Evolutionary conservation across 2,888 invertebrate genomes (phyloP).

Genomic region (Agrotis puta): DNA sequence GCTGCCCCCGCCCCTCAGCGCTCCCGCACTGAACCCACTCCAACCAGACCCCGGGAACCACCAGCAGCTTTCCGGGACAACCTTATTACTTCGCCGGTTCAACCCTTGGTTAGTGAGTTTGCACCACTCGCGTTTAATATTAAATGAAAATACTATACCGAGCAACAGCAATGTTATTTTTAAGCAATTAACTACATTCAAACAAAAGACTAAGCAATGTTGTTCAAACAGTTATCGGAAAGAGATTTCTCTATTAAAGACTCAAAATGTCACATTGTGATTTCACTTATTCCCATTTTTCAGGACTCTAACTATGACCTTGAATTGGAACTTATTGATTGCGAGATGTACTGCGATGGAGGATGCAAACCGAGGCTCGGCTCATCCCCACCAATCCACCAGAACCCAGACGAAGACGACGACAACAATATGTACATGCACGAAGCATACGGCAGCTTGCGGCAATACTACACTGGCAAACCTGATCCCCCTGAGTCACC

Average conservation of each 20-base stretch:
- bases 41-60: slow-evolving; percentile 61
- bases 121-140: too few species aligned
- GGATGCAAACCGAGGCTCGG: slow-evolving; percentile 84
- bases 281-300: slow-evolving; percentile 18
- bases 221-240: not conserved
- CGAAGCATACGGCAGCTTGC: slow-evolving; percentile 77
- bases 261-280: not conserved
- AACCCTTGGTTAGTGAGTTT: slow-evolving; percentile 72
- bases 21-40: slow-evolving; percentile 69
- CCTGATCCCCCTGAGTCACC: slow-evolving; percentile 91
- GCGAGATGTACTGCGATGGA: slow-evolving; percentile 84
- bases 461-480: slow-evolving; percentile 78
- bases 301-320: slow-evolving; percentile 84
- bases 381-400: slow-evolving; percentile 80
- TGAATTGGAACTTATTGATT: slow-evolving; percentile 84
- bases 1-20: slow-evolving; percentile 53
- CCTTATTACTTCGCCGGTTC: slow-evolving; percentile 81
- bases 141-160: not conserved
- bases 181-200: too few species aligned
- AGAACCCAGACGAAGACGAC: slow-evolving; percentile 75
- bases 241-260: not conserved
- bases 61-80: slow-evolving; percentile 80
- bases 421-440: slow-evolving; percentile 78
- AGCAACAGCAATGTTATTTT: not conserved
- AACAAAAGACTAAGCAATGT: not conserved